Evolutionary conservation across 2,113 vertebrate species (phyloP), one percentile per base, ranked within the genome.

Genomic region (Hepsetus odoe): DNA sequence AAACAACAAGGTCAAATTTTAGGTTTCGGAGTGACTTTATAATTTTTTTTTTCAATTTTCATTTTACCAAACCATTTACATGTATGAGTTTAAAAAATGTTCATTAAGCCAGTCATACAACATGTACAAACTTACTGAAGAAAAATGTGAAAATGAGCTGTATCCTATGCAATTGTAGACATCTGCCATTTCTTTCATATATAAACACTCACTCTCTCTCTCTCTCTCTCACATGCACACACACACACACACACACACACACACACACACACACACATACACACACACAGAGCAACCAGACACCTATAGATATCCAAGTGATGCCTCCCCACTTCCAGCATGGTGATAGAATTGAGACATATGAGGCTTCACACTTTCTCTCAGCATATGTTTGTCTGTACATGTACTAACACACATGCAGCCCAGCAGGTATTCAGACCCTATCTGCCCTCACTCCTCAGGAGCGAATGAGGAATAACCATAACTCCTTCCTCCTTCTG

Each of bases 401-500:
- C 77, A 61, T 40, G 49, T 46, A 65, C 55, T 46, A 77, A 40
- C 42, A 35, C 74, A 58, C 40, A 35, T 56, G 51, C 58, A 42
- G 30, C 40, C 42, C 44, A 83, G 69, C 68, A 80, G 76, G 80
- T 62, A 59, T 62, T 42, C 72, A 76, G 65, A 75, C 80, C 80
- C 71, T n/a, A 53, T 78, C 83, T 38, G 80, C 82, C 82, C 85
- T 56, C 80, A 74, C 85, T 38, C 85, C 83, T 79, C 78, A 83
- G 86, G 86, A 90, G 89, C 86, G 87, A 88, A 88, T 85, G 86
- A 89, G 86, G 88, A 90, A 91, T 90, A 89, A 86, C 88, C 90
- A 89, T 91, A 91, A 92, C 90, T 91, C 90, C 90, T 91, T 85
- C 82, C 90, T 87, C 86, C 86, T 86, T 85, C 80, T 30, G 59